Conservation (phyloP, 2,888 invertebrate genomes). For the Salpingus planirostris region DNA sequence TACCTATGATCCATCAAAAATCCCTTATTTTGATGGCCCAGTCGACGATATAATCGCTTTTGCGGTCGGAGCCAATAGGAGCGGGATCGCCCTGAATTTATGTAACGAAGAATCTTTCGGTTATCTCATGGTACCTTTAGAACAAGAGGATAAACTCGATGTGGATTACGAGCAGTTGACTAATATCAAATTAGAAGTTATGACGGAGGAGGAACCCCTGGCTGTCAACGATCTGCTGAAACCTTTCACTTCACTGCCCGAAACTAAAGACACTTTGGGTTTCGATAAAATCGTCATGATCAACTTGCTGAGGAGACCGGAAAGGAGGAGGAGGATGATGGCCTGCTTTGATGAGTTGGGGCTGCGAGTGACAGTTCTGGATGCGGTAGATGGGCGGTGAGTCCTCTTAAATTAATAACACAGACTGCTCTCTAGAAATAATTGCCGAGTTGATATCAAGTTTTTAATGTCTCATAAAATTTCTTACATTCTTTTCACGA, state of each 20-base stretch:
- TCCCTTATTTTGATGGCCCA: constrained; percentile 57
- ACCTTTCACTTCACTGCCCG: constrained; percentile 29
- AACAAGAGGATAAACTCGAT: constrained; percentile 52
- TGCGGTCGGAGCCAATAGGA: constrained; percentile 68
- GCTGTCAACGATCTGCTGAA: constrained; percentile 40
- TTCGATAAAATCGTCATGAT: constrained; percentile 85
- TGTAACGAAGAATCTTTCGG: constrained; percentile 81
- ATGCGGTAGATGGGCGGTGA: constrained; percentile 86
- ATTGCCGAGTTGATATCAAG: not conserved
- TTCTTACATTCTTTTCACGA: too few species aligned
- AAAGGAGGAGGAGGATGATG: constrained; percentile 72
- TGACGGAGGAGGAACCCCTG: constrained; percentile 50
- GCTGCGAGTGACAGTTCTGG: constrained; percentile 62
- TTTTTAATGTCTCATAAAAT: constrained; percentile 1
- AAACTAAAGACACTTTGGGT: constrained; percentile 52
- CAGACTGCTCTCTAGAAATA: constrained; percentile 1
- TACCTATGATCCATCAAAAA: constrained; percentile 61
- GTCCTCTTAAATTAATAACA: too few species aligned
- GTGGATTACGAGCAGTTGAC: constrained; percentile 63
- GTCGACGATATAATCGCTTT: constrained; percentile 88
- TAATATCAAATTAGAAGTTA: constrained; percentile 54
- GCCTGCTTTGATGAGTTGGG: constrained; percentile 72
- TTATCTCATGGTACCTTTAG: constrained; percentile 71
- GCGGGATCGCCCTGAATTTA: constrained; percentile 57
- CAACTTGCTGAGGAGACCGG: constrained; percentile 75